A percentile compares a stretch with the other conserved stretches of the same genome.
Evolutionary conservation across 2,113 vertebrate genomes (phyloP).

Genomic region (Xyliphius kryptos): DNA sequence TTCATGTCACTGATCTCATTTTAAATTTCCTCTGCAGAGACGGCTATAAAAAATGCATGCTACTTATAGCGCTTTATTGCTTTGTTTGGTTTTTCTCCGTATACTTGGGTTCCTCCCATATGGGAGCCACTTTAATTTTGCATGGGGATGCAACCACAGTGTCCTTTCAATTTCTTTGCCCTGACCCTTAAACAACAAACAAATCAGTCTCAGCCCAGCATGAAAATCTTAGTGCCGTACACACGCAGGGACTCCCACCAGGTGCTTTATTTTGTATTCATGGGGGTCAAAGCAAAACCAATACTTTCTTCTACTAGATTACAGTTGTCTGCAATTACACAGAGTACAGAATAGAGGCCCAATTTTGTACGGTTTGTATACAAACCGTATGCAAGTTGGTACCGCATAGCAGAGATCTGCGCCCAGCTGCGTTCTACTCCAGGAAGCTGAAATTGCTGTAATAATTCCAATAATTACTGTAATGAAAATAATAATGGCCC

Average conservation of each 20-base stretch:
- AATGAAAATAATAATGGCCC: constrained; percentile 30
- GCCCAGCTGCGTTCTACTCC: neutral
- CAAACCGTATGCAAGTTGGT: constrained; percentile 20
- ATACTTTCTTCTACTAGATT: constrained; percentile 13
- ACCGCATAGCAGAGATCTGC: neutral
- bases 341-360: neutral
- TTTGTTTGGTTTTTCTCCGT: neutral
- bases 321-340: constrained; percentile 11
- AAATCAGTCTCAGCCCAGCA: too few species aligned
- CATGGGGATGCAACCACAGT: too few species aligned
- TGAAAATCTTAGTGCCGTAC: neutral
- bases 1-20: constrained; percentile 11
- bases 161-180: too few species aligned
- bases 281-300: constrained; percentile 2
- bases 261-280: constrained; percentile 18
- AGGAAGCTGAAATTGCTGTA: constrained; percentile 21
- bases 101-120: neutral
- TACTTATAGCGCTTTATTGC: too few species aligned
- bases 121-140: too few species aligned
- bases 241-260: neutral
- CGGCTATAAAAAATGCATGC: neutral
- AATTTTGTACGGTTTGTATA: constrained; percentile 1
- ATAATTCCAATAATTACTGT: constrained; percentile 27
- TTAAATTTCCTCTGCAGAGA: neutral
- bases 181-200: too few species aligned